A percentile compares a stretch with the other conserved stretches of the same genome.
Evolutionary conservation across 2,888 invertebrate species (phyloP).

Genomic region (Allygus modestus): DNA sequence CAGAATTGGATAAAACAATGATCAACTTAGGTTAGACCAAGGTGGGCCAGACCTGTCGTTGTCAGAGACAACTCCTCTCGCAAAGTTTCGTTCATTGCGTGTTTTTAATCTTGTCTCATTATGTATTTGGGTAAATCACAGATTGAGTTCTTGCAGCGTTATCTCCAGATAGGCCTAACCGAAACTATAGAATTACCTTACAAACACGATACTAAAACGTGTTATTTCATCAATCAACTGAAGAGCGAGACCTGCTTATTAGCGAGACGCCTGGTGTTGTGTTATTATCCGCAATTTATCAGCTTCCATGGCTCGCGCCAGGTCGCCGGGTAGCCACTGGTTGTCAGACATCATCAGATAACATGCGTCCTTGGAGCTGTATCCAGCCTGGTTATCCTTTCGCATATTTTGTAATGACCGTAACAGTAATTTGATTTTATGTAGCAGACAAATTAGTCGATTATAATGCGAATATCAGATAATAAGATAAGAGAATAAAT

Average conservation of each 20-base stretch:
- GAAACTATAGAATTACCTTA: too few species aligned
- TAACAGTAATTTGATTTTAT: conserved; percentile 13
- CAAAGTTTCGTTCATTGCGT: too few species aligned
- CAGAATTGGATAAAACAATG: too few species aligned
- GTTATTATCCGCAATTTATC: conserved; percentile 21
- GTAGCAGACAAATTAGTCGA: not conserved
- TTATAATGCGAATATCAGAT: not conserved
- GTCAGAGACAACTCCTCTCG: too few species aligned
- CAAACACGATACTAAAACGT: too few species aligned
- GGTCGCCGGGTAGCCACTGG: not conserved
- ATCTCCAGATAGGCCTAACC: too few species aligned
- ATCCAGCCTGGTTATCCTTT: not conserved
- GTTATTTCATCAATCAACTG: conserved; percentile 4
- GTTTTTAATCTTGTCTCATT: too few species aligned
- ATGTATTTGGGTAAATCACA: too few species aligned
- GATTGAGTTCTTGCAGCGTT: too few species aligned
- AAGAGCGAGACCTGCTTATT: not conserved
- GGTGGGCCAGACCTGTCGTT: too few species aligned
- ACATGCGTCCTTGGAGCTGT: not conserved
- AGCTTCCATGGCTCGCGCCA: not conserved
- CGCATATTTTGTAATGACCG: not conserved
- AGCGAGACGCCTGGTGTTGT: not conserved
- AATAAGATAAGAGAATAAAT: too few species aligned
- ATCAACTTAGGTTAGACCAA: too few species aligned
- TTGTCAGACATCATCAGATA: not conserved